These are phyloP conservation scores for Podabrus alpinus DNA, from an alignment of 2,888 invertebrate species.

Conservation along the genomic window DNA sequence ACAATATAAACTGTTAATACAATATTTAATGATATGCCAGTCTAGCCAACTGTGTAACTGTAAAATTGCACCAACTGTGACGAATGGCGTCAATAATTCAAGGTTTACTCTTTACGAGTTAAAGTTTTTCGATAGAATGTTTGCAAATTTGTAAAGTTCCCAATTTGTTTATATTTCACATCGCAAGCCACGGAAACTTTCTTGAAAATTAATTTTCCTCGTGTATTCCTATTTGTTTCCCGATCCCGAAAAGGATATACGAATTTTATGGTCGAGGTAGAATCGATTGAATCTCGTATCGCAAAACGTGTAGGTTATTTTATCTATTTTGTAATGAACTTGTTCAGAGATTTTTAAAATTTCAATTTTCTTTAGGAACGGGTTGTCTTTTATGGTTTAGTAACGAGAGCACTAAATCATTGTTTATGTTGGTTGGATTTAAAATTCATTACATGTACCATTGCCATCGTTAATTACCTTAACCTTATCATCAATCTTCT, in stretches of 20 bases:
- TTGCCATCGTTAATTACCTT: not conserved
- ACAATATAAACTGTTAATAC: not conserved
- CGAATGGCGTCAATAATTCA: constrained; percentile 26
- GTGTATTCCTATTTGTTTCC: not conserved
- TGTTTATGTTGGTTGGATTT: not conserved
- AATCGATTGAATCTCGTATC: constrained; percentile 8
- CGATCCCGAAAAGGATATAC: not conserved
- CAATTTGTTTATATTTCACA: not conserved
- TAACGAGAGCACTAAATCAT: not conserved
- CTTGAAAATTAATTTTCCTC: not conserved
- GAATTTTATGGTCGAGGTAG: constrained; percentile 5
- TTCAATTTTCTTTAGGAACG: not conserved
- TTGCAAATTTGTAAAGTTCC: not conserved
- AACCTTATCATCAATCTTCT: not conserved
- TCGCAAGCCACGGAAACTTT: not conserved
- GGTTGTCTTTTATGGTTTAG: not conserved
- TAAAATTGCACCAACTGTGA: constrained; percentile 28
- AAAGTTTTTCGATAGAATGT: constrained; percentile 4
- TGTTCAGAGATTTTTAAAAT: not conserved
- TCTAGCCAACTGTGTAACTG: constrained; percentile 23
- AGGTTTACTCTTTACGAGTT: constrained; percentile 1
- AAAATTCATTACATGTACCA: not conserved
- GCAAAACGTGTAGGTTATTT: constrained; percentile 2
- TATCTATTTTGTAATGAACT: constrained; percentile 15
- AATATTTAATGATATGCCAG: constrained; percentile 22